These are phyloP conservation scores for Marcusenius ussheri DNA, from an alignment of 2,113 vertebrate species.

Conservation along the genomic window DNA sequence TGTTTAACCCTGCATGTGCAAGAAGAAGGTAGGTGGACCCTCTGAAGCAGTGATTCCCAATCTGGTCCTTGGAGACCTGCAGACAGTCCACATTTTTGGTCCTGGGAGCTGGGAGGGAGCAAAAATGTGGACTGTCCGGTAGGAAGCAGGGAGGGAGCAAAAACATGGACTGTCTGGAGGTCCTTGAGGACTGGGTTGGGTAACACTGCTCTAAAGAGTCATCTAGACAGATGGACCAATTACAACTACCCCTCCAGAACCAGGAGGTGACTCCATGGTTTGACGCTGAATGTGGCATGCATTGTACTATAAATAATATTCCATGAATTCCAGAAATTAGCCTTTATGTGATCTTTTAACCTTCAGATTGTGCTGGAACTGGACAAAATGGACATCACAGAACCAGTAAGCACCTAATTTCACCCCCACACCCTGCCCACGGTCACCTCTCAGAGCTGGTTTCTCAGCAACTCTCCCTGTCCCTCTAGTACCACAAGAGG, in stretches of 20 bases:
- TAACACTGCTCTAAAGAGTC: neutral
- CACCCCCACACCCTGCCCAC: neutral
- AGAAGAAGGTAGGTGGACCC: neutral
- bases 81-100: neutral
- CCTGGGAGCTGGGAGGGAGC: neutral
- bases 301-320: neutral
- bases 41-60: neutral
- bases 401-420: conserved; percentile 45
- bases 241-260: neutral
- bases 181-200: neutral
- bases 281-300: neutral
- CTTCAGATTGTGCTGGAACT: conserved; percentile 80
- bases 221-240: neutral
- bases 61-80: neutral
- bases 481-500: conserved; percentile 75
- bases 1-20: neutral
- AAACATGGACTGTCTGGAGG: neutral
- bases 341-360: conserved; percentile 22
- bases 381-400: conserved; percentile 86
- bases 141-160: neutral
- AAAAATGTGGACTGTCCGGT: neutral
- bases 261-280: neutral
- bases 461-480: conserved; percentile 4
- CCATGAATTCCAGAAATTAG: neutral
- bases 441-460: neutral